Percentiles rank a stretch among this genome's conserved stretches.
Evolutionary conservation across 1,140 invertebrate species (phyloP).

Genomic region (Pseudoatta argentina): DNA sequence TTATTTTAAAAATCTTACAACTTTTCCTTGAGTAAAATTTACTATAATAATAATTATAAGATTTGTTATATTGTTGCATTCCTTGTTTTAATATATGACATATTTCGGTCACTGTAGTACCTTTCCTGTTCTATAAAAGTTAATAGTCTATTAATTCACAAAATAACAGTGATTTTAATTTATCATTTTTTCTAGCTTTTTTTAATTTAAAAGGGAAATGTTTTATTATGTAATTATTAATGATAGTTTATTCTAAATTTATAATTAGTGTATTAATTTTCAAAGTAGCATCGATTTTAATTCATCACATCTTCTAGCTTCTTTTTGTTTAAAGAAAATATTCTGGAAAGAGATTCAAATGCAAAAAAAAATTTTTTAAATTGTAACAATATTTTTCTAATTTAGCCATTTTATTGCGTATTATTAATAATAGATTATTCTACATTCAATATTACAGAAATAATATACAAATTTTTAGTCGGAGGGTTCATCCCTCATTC

Average conservation of each 20-base stretch:
- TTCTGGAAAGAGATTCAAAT: neutral
- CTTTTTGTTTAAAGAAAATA: constrained; percentile 1
- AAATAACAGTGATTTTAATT: neutral
- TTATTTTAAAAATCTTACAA: no score
- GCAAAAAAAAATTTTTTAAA: neutral
- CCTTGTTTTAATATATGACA: no score
- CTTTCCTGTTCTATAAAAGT: no score
- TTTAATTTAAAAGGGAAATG: neutral
- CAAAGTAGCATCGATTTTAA: neutral
- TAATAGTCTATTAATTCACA: no score
- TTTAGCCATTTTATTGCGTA: neutral
- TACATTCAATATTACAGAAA: neutral
- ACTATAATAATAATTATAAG: no score
- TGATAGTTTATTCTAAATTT: no score
- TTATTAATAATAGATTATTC: neutral
- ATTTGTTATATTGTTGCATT: no score
- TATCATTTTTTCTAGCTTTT: neutral
- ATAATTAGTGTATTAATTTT: neutral
- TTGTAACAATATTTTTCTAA: neutral
- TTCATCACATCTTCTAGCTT: neutral
- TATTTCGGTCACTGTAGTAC: no score
- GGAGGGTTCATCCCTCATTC: neutral
- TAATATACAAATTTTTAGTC: constrained; percentile 28
- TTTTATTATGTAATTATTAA: no score
- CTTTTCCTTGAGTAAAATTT: no score